Conservation (phyloP, 1,140 invertebrate genomes). For the Apis florea region DNA sequence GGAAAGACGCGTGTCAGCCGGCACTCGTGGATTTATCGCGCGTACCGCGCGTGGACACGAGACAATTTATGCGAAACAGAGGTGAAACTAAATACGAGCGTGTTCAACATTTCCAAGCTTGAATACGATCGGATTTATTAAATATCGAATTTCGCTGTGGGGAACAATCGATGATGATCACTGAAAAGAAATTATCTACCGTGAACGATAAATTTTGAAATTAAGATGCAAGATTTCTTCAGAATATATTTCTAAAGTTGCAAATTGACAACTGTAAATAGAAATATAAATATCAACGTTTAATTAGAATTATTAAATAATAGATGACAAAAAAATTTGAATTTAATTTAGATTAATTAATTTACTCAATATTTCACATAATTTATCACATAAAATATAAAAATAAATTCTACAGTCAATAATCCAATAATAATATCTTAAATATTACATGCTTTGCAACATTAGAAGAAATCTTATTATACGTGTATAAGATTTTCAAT, state of each 20-base stretch:
- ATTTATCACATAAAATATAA: too few species aligned
- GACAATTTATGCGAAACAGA: slow-evolving; percentile 33
- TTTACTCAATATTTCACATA: too few species aligned
- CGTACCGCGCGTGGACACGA: not conserved
- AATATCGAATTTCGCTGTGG: slow-evolving; percentile 12
- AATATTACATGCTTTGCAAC: too few species aligned
- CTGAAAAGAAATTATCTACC: not conserved
- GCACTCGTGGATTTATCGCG: slow-evolving; percentile 17
- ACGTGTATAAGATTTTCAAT: too few species aligned
- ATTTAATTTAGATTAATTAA: not conserved
- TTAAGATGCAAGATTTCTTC: not conserved
- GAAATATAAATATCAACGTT: not conserved
- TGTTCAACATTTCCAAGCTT: slow-evolving; percentile 4
- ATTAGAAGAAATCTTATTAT: too few species aligned
- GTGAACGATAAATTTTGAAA: not conserved
- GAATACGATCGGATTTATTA: slow-evolving; percentile 17
- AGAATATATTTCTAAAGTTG: too few species aligned
- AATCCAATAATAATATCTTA: too few species aligned
- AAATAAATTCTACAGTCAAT: too few species aligned
- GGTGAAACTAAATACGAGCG: slow-evolving; percentile 31
- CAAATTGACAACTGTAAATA: not conserved
- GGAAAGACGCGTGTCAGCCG: not conserved
- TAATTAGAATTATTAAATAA: not conserved
- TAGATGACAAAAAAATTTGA: not conserved
- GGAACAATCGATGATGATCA: not conserved